A percentile compares a stretch with the other conserved stretches of the same genome.
These are phyloP conservation scores for Temnothorax longispinosus DNA, from an alignment of 1,140 invertebrate species.

Conservation along the genomic window DNA sequence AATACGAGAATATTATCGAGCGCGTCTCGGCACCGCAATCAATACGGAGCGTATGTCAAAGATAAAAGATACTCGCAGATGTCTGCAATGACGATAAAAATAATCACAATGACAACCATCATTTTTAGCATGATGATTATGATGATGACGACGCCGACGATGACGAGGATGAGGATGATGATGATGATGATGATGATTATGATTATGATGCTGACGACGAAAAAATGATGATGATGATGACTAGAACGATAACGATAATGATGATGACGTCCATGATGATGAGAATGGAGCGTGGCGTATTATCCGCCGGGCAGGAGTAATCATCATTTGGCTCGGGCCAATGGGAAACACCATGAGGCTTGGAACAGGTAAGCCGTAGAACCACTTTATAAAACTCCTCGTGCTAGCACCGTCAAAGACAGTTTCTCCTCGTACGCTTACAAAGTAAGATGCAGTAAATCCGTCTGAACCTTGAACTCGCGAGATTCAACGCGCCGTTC, in stretches of 20 bases:
- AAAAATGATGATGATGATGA: constrained; percentile 68
- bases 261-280: constrained; percentile 67
- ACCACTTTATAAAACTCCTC: constrained; percentile 70
- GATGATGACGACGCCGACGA: constrained; percentile 63
- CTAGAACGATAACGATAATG: constrained; percentile 59
- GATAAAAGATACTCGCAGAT: constrained; percentile 14
- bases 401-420: constrained; percentile 52
- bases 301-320: constrained; percentile 70
- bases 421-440: constrained; percentile 68
- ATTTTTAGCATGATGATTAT: constrained; percentile 55
- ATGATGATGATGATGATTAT: constrained; percentile 56
- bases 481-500: neutral
- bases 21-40: neutral
- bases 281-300: constrained; percentile 62
- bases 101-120: constrained; percentile 46
- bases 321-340: constrained; percentile 76
- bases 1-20: neutral
- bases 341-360: constrained; percentile 74
- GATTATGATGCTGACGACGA: constrained; percentile 41
- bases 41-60: neutral
- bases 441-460: constrained; percentile 50
- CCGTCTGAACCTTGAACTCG: neutral
- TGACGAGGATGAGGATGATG: constrained; percentile 54
- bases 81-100: constrained; percentile 48
- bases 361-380: constrained; percentile 50